Evolutionary conservation across 1,140 invertebrate genomes (phyloP).

Genomic region (Saccostrea echinata): DNA sequence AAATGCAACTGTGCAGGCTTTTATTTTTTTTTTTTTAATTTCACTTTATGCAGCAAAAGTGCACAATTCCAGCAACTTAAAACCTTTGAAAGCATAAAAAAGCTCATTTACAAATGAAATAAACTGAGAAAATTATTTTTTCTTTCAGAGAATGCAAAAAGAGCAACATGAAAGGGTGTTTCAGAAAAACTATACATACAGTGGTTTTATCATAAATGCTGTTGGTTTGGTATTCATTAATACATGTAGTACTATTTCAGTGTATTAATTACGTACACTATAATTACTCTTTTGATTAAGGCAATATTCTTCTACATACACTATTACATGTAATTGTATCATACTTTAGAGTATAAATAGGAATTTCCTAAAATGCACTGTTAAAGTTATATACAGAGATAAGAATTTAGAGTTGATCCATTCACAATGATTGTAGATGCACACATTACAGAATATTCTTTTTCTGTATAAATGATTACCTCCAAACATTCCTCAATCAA

Average conservation of each 20-base stretch:
- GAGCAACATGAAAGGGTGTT: not conserved
- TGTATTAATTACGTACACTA: too few relatives aligned
- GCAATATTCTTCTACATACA: too few relatives aligned
- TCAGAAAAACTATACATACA: too few relatives aligned
- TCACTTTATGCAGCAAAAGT: slow-evolving; percentile 17
- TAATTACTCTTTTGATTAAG: too few relatives aligned
- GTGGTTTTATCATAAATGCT: too few relatives aligned
- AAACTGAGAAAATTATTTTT: not conserved
- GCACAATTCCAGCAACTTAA: slow-evolving; percentile 11
- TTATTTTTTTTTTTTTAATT: not conserved
- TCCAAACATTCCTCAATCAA: not conserved
- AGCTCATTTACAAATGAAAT: not conserved
- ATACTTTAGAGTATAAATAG: too few relatives aligned
- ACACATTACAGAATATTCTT: not conserved
- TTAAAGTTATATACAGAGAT: too few relatives aligned
- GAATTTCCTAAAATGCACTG: too few relatives aligned
- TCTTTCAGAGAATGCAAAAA: not conserved
- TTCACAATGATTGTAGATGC: not conserved
- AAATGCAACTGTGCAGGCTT: slow-evolving; percentile 8
- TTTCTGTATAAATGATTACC: not conserved
- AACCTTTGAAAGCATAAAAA: slow-evolving; percentile 28
- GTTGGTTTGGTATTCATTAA: too few relatives aligned
- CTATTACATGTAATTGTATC: too few relatives aligned
- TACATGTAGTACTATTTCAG: too few relatives aligned
- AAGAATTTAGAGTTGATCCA: not conserved